Percentiles rank a stretch among this genome's conserved stretches.
These are phyloP conservation scores for Patella vulgata DNA, from an alignment of 1,140 invertebrate species.

Conservation along the genomic window DNA sequence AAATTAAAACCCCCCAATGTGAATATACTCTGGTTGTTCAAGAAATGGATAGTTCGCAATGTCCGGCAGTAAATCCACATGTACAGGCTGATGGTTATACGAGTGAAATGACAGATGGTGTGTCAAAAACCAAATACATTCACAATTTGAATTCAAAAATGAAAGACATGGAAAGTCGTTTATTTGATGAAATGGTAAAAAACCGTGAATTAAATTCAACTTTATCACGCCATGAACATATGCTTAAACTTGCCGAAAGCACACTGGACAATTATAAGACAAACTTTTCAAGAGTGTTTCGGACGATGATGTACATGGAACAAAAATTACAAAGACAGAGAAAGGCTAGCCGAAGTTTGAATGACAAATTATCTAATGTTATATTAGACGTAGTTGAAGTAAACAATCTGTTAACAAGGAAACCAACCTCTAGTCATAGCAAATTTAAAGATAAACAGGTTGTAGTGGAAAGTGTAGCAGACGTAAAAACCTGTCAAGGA, in stretches of 20 bases:
- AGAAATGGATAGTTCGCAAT: conserved; percentile 51
- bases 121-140: conserved; percentile 11
- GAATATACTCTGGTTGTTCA: conserved; percentile 57
- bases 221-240: conserved; percentile 44
- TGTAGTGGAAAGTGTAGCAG: conserved; percentile 49
- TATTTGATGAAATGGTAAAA: conserved; percentile 50
- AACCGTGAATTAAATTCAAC: conserved; percentile 52
- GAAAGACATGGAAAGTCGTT: conserved; percentile 45
- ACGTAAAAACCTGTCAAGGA: conserved; percentile 35
- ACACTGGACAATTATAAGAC: conserved; percentile 38
- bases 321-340: conserved; percentile 42
- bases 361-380: conserved; percentile 57
- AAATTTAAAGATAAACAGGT: conserved; percentile 36
- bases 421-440: conserved; percentile 25
- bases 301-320: conserved; percentile 52
- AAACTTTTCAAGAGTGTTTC: conserved; percentile 52
- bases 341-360: conserved; percentile 46
- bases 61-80: conserved; percentile 36
- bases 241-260: conserved; percentile 37
- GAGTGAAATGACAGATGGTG: background rate
- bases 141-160: conserved; percentile 27
- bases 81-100: conserved; percentile 14
- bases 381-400: conserved; percentile 59
- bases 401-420: conserved; percentile 53
- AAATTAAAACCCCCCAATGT: conserved; percentile 36